phyloP scores from a whole-genome alignment of 2,888 invertebrate genomes.

The Schizotus pectinicornis region DNA sequence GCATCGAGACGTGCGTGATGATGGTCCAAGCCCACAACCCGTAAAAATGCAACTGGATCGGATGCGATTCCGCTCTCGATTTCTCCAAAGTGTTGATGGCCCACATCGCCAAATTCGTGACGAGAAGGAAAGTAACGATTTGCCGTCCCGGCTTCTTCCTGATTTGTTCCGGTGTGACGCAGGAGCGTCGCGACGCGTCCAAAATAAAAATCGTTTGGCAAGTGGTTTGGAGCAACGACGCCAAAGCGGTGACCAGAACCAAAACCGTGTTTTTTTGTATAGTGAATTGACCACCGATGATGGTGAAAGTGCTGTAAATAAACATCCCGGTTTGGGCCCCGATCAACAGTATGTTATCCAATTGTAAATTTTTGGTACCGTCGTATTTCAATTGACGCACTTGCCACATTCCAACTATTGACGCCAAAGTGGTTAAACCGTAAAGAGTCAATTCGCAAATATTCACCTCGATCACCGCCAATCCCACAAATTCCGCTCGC shows the following conservation, averaged over 20 bases:
- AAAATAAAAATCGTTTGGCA: slow-evolving; percentile 81
- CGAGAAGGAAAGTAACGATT: slow-evolving; percentile 80
- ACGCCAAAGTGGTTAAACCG: slow-evolving; percentile 62
- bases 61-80: slow-evolving; percentile 81
- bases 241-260: slow-evolving; percentile 73
- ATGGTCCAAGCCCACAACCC: slow-evolving; percentile 92
- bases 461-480: slow-evolving; percentile 77
- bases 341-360: slow-evolving; percentile 83
- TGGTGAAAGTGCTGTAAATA: slow-evolving; percentile 85
- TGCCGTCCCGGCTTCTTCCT: slow-evolving; percentile 83
- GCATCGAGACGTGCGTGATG: slow-evolving; percentile 88
- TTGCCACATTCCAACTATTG: slow-evolving; percentile 67
- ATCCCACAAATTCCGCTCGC: slow-evolving; percentile 64
- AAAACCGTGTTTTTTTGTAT: slow-evolving; percentile 55
- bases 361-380: slow-evolving; percentile 55
- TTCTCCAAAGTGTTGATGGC: slow-evolving; percentile 85
- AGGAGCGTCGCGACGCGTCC: slow-evolving; percentile 76
- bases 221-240: slow-evolving; percentile 79
- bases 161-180: slow-evolving; percentile 73
- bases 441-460: slow-evolving; percentile 79
- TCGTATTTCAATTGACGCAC: slow-evolving; percentile 74
- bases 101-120: slow-evolving; percentile 86
- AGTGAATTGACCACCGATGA: slow-evolving; percentile 78
- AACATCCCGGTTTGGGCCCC: slow-evolving; percentile 86
- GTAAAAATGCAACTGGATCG: slow-evolving; percentile 81